Evolutionary conservation across 2,797 vertebrate genomes (phyloP).

Genomic region (Psittacula echo): DNA sequence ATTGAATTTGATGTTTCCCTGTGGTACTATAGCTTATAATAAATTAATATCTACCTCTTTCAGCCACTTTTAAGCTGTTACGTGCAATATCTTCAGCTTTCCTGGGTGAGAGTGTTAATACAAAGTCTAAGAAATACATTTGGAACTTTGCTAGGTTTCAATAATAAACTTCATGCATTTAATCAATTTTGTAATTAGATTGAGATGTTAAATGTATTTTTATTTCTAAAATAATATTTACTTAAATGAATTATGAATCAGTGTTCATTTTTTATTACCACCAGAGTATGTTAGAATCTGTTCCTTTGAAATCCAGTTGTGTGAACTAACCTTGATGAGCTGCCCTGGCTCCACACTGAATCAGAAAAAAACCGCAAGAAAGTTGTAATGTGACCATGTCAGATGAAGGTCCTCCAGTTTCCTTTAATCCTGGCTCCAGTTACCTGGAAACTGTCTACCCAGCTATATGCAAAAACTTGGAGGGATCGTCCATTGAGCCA

Average conservation of each 20-base stretch:
- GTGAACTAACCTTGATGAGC: neutral
- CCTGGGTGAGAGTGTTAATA: neutral
- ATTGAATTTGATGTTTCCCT: neutral
- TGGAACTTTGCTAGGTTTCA: neutral
- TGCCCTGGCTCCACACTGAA: neutral
- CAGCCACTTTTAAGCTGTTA: neutral
- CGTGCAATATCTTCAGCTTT: neutral
- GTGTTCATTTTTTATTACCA: neutral
- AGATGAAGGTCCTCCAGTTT: neutral
- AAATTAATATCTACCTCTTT: neutral
- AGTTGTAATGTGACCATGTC: neutral
- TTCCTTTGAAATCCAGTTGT: neutral
- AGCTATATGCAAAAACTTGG: neutral
- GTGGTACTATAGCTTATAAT: neutral
- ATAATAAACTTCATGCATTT: neutral
- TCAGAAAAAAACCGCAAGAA: rapidly evolving
- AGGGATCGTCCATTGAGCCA: neutral
- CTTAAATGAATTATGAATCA: neutral
- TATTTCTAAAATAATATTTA: neutral
- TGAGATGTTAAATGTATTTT: neutral
- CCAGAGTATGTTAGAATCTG: neutral
- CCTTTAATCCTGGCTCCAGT: neutral
- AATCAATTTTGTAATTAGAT: neutral
- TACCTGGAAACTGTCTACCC: neutral
- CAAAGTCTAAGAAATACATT: neutral